phyloP scores from a whole-genome alignment of 2,797 vertebrate genomes.

The Spatula versicolor region DNA sequence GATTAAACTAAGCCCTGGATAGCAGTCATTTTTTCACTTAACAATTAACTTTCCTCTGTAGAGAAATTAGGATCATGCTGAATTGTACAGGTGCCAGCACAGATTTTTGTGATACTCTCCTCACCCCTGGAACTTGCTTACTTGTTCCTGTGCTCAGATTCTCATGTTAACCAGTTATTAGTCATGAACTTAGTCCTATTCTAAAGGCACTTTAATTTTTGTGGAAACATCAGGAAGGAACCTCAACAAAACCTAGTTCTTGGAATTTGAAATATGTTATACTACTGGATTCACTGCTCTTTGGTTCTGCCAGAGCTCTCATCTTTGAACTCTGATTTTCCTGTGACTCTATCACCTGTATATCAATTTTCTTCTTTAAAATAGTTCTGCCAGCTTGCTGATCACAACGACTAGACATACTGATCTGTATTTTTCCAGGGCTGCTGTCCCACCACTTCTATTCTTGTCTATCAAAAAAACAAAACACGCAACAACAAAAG shows the following conservation, averaged over 20 bases:
- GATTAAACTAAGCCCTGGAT: slow-evolving; percentile 1
- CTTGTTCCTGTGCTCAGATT: not conserved
- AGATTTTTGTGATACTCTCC: not conserved
- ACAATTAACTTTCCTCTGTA: slow-evolving; percentile 20
- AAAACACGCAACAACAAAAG: not conserved
- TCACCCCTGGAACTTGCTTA: not conserved
- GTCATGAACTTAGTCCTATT: not conserved
- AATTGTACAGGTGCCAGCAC: not conserved
- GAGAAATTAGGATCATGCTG: not conserved
- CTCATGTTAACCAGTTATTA: not conserved
- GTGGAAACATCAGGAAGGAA: not conserved
- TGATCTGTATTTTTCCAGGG: not conserved
- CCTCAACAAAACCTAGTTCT: not conserved
- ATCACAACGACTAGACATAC: not conserved
- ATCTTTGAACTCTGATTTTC: not conserved
- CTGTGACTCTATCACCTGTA: not conserved
- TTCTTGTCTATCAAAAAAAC: not conserved
- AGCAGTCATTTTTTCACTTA: not conserved
- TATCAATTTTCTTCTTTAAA: not conserved
- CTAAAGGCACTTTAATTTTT: not conserved
- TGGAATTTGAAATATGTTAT: not conserved
- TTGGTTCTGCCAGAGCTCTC: not conserved
- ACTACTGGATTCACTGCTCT: not conserved
- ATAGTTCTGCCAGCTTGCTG: not conserved
- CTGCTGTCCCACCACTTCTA: not conserved